A percentile compares a stretch with the other conserved stretches of the same genome.
Conservation (phyloP, 2,113 vertebrate species). For the Phalacrocorax pelagicus region DNA sequence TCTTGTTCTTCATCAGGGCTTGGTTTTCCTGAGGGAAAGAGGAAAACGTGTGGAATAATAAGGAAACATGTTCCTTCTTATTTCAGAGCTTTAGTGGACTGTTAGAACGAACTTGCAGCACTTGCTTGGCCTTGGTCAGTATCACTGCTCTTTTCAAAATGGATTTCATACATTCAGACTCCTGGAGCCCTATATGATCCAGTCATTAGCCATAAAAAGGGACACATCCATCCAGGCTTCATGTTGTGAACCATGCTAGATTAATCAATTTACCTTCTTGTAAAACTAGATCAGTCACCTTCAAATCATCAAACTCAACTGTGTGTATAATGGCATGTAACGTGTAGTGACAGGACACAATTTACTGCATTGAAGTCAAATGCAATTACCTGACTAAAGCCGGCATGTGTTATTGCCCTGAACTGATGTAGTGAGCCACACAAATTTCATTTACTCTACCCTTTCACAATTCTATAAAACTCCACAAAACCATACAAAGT, state of each 20-base stretch:
- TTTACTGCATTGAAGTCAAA: background rate
- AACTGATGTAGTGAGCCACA: background rate
- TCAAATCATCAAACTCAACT: background rate
- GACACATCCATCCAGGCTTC: background rate
- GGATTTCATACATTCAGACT: background rate
- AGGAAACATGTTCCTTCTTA: background rate
- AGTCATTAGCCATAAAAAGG: background rate
- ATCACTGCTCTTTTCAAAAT: background rate
- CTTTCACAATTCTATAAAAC: background rate
- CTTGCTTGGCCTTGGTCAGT: background rate
- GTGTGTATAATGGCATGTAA: background rate
- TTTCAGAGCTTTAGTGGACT: background rate
- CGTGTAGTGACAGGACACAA: background rate
- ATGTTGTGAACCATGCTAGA: background rate
- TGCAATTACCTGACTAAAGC: background rate
- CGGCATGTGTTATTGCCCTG: background rate
- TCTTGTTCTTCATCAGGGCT: background rate
- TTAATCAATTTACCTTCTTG: background rate
- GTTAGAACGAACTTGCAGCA: background rate
- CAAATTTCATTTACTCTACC: background rate
- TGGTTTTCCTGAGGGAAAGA: background rate
- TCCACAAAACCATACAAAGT: background rate
- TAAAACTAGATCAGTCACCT: background rate
- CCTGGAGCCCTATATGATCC: background rate
- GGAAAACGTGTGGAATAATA: background rate